These are phyloP conservation scores for Orius laevigatus DNA, from an alignment of 1,140 invertebrate species.

Conservation along the genomic window DNA sequence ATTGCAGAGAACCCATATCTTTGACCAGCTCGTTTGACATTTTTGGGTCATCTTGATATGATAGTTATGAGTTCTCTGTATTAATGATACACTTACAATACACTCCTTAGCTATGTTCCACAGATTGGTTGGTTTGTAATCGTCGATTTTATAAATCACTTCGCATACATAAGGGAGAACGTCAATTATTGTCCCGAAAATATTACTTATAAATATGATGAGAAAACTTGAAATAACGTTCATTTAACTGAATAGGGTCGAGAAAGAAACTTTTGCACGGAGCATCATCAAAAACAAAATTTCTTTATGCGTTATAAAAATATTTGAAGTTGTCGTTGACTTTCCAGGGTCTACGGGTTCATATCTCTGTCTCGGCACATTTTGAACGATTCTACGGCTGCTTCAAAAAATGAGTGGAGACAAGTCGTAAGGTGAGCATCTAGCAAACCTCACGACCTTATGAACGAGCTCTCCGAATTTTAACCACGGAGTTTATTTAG, in stretches of 20 bases:
- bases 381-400: constrained; percentile 49
- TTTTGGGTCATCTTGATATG: too few species aligned
- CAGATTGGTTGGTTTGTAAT: constrained; percentile 30
- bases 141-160: constrained; percentile 12
- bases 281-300: not conserved
- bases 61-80: too few species aligned
- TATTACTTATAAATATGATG: constrained; percentile 1
- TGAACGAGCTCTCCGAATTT: constrained; percentile 18
- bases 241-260: too few species aligned
- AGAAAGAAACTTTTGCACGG: too few species aligned
- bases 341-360: constrained; percentile 31
- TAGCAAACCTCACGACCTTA: constrained; percentile 20
- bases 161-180: not conserved
- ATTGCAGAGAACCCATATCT: too few species aligned
- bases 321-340: constrained; percentile 18
- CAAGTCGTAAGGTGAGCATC: constrained; percentile 73
- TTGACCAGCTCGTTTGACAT: too few species aligned
- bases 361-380: constrained; percentile 65
- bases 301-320: constrained; percentile 7
- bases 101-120: constrained; percentile 37
- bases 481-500: not conserved
- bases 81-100: constrained; percentile 30
- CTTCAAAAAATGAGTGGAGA: constrained; percentile 72
- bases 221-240: not conserved
- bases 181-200: not conserved